Percentiles rank a stretch among this genome's conserved stretches.
phyloP scores from a whole-genome alignment of 2,797 vertebrate genomes.

The Onychomys arenicola region DNA sequence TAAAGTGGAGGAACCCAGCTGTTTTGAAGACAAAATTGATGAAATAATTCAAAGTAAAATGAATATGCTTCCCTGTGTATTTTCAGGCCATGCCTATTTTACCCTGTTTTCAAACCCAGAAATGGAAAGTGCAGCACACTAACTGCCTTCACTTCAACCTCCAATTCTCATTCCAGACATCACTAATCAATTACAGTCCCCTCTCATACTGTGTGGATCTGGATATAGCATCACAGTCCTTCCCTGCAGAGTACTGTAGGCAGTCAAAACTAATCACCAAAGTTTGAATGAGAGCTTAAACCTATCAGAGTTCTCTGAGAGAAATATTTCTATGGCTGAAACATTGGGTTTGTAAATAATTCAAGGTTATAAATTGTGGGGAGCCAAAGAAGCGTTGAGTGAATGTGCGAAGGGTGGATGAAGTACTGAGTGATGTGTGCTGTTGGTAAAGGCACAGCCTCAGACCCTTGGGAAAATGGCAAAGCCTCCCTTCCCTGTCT shows the following conservation, averaged over 20 bases:
- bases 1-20: background rate
- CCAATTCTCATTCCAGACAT: constrained; percentile 3
- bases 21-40: constrained; percentile 18
- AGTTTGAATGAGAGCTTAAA: constrained; percentile 19
- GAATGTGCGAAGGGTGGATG: background rate
- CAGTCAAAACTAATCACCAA: background rate
- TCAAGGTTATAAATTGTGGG: background rate
- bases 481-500: background rate
- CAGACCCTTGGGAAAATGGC: background rate
- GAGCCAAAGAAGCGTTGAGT: background rate
- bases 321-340: background rate
- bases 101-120: constrained; percentile 1
- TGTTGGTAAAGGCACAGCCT: background rate
- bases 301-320: background rate
- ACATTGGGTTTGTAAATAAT: background rate
- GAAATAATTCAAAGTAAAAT: constrained; percentile 20
- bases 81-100: constrained; percentile 1
- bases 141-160: background rate
- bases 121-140: background rate
- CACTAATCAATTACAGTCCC: background rate
- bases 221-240: background rate
- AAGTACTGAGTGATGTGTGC: background rate
- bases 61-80: background rate
- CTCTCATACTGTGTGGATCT: background rate
- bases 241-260: background rate